A percentile compares a stretch with the other conserved stretches of the same genome.
These are phyloP conservation scores for Psilopsiagon aurifrons DNA, from an alignment of 2,113 vertebrate genomes.

Conservation along the genomic window DNA sequence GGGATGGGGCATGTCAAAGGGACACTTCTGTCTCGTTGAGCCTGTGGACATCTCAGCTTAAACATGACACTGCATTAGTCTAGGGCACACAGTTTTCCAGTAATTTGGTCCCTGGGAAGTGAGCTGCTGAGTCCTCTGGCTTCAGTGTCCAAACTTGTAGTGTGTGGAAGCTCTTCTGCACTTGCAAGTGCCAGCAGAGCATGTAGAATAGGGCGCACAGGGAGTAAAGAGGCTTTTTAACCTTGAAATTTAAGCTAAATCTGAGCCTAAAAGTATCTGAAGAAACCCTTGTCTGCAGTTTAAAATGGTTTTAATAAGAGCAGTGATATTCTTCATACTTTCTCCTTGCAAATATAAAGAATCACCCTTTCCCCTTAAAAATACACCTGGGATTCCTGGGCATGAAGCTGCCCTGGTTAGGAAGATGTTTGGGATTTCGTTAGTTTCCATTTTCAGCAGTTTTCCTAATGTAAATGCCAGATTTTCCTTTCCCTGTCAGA, in stretches of 20 bases:
- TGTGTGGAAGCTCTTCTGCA: not conserved
- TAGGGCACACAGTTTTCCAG: accelerated
- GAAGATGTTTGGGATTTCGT: not conserved
- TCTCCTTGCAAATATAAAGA: not conserved
- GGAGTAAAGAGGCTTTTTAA: not conserved
- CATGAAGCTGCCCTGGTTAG: not conserved
- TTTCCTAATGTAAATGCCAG: not conserved
- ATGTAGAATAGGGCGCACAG: not conserved
- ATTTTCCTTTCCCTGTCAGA: not conserved
- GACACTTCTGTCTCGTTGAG: not conserved
- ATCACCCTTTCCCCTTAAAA: not conserved
- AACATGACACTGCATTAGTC: not conserved
- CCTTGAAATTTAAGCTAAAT: not conserved
- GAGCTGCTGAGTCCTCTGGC: not conserved
- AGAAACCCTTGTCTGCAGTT: not conserved
- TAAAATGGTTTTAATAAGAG: not conserved
- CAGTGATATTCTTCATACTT: not conserved
- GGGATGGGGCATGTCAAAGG: not conserved
- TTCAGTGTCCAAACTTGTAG: accelerated
- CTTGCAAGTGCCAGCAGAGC: not conserved
- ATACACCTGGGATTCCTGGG: not conserved
- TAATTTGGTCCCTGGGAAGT: not conserved
- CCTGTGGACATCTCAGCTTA: not conserved
- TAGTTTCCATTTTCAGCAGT: not conserved
- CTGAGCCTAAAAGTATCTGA: not conserved